Conservation (phyloP, 2,888 invertebrate species). For the Aproaerema taeniolella region DNA sequence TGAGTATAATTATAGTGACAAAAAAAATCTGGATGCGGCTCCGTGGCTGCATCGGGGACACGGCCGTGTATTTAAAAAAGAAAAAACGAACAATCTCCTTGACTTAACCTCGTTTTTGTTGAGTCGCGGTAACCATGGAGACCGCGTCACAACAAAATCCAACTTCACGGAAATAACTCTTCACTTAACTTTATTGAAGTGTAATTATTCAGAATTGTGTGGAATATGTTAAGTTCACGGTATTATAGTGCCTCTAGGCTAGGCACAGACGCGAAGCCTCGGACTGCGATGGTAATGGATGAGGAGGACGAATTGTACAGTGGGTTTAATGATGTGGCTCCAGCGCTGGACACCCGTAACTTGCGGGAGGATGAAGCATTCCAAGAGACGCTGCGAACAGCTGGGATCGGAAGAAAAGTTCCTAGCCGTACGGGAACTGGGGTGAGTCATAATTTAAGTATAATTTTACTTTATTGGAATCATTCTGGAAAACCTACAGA, state of each 20-base stretch:
- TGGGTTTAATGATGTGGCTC: conserved; percentile 82
- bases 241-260: conserved; percentile 58
- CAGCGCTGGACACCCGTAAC: conserved; percentile 81
- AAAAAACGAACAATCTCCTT: no score
- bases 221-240: conserved; percentile 64
- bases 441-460: no score
- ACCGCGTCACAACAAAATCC: conserved; percentile 68
- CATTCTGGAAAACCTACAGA: no score
- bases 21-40: no score
- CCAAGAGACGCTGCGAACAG: conserved; percentile 86
- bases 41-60: no score
- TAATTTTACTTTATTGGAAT: no score
- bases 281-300: conserved; percentile 57
- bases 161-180: conserved; percentile 1
- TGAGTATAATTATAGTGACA: no score
- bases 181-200: background rate
- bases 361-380: conserved; percentile 84
- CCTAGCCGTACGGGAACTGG: conserved; percentile 74
- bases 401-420: conserved; percentile 83
- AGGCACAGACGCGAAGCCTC: conserved; percentile 54
- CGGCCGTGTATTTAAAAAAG: no score
- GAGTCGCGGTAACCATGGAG: conserved; percentile 48
- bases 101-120: no score
- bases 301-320: conserved; percentile 82
- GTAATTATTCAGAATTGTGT: no score